These are phyloP conservation scores for Urosaurus nigricauda DNA, from an alignment of 2,797 vertebrate genomes.

Conservation along the genomic window DNA sequence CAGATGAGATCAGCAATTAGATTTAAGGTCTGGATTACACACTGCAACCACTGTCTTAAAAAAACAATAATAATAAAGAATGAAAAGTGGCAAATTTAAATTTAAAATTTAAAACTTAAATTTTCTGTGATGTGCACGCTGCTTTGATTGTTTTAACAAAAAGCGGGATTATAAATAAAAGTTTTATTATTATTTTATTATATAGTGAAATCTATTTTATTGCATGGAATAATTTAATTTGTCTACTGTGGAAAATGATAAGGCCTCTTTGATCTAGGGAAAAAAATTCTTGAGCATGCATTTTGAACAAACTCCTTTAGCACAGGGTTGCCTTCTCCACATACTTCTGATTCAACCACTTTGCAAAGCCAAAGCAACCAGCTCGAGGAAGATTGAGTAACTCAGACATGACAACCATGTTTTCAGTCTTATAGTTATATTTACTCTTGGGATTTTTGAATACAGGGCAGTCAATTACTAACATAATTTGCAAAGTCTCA, in stretches of 20 bases:
- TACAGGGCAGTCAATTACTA: background rate
- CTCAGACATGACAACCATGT: background rate
- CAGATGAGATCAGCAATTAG: too few relatives aligned
- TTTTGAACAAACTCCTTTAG: conserved; percentile 2
- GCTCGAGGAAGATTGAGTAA: background rate
- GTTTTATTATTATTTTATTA: too few relatives aligned
- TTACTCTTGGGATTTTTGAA: background rate
- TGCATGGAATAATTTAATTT: background rate
- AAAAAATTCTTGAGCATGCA: background rate
- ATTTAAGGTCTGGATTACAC: background rate
- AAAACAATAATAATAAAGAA: background rate
- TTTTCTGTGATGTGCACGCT: too few relatives aligned
- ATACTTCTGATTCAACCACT: background rate
- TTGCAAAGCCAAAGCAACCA: background rate
- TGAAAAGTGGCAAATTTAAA: background rate
- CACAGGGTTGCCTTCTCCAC: conserved; percentile 3
- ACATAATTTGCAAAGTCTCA: background rate
- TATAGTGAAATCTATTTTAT: background rate
- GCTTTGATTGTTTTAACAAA: too few relatives aligned
- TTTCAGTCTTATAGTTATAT: background rate
- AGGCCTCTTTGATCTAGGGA: background rate
- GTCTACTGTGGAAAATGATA: background rate
- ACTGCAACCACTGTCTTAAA: background rate
- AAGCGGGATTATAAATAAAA: too few relatives aligned
- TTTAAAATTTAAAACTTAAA: too few relatives aligned